Evolutionary conservation across 2,797 vertebrate species (phyloP).

Genomic region (Mus caroli): DNA sequence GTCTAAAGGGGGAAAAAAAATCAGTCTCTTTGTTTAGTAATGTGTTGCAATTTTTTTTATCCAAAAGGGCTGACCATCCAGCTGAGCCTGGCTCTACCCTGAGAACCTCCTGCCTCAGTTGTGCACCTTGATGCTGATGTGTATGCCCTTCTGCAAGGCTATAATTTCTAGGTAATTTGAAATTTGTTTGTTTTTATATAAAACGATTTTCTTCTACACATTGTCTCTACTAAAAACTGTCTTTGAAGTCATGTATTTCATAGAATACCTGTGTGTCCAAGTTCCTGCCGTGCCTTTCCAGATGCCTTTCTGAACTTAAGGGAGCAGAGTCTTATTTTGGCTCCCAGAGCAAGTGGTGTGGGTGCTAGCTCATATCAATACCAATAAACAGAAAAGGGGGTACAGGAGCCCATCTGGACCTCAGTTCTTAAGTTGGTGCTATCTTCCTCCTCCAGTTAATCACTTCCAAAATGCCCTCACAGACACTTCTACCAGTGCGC

Average conservation of each 20-base stretch:
- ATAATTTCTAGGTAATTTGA: neutral
- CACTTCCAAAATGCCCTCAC: neutral
- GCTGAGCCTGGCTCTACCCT: neutral
- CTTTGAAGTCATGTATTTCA: neutral
- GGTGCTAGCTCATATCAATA: neutral
- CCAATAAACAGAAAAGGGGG: neutral
- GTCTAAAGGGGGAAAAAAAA: constrained; percentile 21
- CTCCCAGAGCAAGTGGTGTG: neutral
- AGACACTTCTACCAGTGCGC: neutral
- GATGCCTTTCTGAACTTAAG: neutral
- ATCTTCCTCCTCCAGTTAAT: neutral
- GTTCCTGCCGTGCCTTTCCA: neutral
- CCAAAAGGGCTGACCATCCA: neutral
- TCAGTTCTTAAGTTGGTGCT: neutral
- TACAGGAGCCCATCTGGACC: neutral
- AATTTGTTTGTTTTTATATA: neutral
- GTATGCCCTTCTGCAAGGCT: neutral
- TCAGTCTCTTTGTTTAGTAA: neutral
- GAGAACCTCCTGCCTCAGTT: neutral
- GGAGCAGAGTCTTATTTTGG: neutral
- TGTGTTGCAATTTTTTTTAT: neutral
- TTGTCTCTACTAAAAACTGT: neutral
- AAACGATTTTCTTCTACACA: neutral
- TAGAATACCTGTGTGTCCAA: neutral
- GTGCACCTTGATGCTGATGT: neutral